Base-by-base conservation (phyloP, 2,797 vertebrate genomes). In the Avahi laniger region DNA sequence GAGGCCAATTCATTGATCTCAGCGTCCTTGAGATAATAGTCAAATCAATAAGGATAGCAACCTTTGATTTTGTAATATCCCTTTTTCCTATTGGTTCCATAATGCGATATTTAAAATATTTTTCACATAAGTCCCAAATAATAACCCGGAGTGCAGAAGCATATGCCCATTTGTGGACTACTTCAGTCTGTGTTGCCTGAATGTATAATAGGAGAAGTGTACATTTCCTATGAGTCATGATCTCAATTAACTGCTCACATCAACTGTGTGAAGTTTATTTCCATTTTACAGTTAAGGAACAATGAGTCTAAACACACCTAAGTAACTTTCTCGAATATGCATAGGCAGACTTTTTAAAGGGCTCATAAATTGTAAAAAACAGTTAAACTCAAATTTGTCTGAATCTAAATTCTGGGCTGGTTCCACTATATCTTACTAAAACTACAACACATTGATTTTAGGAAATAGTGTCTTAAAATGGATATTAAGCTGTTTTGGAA, bases 201-300 rank as follows among this genome's bases (percentile, higher is more conserved):
- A 89, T 57, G 9, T 83, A 33, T 65, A 43, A 80, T 43, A 43
- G 22, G 15, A 61, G 50, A 92, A 52, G 3, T 43, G 7, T 72
- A 38, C 1, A 81, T 76, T 91, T 96, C 22, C 57, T 79, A 7
- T 69, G 63, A 91, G 63, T 33, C n/a, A 48, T 50, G 8, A 79
- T 57, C 46, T 84, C 67, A 95, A 41, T 79, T 96, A 78, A 59
- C 76, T 65, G 91, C 43, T 89, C 46, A 59, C 24, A 89, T 33
- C 50, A 87, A 61, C 46, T 54, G 50, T 24, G 70, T 59, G n/a
- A 46, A 89, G 35, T 10, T 93, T 79, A 82, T 82, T 95, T 86
- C 35, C 30, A 89, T 86, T 85, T 96, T 88, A 75, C 5, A 88
- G 13, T 65, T 75, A 79, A 87, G 52, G 35, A 87, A 48, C 15